Evolutionary conservation across 2,888 invertebrate species (phyloP), one percentile per base, ranked within the genome.

Genomic region (Linnaemya tessellans): DNA sequence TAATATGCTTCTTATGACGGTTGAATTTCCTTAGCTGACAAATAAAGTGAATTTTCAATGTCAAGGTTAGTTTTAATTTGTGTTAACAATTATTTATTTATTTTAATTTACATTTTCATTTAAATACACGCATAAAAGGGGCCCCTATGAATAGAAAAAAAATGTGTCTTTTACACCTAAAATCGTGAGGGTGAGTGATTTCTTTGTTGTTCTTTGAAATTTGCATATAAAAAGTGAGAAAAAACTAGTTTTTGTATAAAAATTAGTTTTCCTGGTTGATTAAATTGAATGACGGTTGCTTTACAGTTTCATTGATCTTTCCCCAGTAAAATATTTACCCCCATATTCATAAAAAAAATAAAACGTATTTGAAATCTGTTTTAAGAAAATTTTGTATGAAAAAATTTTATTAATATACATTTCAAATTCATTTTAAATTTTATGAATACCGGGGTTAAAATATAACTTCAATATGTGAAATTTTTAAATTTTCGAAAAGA

Each of bases 31-130:
- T 51, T 20, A 8, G 51, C 18, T 51, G 9, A 9, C 51, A 56
- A 56, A 15, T 56, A 15, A 56, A 56, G 15, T 15, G 58, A 30
- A 30, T 35, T 68, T 78, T 51, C 60, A 51, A 64, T 56, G 70
- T 70, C 70, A 64, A 62, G 35, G 74, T 64, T 64, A 64, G n/a
- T 51, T 58, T 46, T 62, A 74, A 75, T 54, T 49, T 60, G 62
- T n/a, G 46, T 35, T 30, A 58, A 73, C 20, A 60, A 58, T 74
- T 38, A 20, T 64, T 13, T 15, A 2, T 58, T 18, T 60, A 11
- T 35, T 64, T 64, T 43, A 43, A 38, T 18, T 38, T 56, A 15
- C 25, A 56, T 13, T 11, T 54, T 54, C 11, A 11, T 54, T 25
- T 8, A 13, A 25, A 56, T 5, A 25, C 18, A 11, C 18, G 1